Base-by-base conservation (phyloP, 2,113 vertebrate genomes). In the Thermophis baileyi region DNA sequence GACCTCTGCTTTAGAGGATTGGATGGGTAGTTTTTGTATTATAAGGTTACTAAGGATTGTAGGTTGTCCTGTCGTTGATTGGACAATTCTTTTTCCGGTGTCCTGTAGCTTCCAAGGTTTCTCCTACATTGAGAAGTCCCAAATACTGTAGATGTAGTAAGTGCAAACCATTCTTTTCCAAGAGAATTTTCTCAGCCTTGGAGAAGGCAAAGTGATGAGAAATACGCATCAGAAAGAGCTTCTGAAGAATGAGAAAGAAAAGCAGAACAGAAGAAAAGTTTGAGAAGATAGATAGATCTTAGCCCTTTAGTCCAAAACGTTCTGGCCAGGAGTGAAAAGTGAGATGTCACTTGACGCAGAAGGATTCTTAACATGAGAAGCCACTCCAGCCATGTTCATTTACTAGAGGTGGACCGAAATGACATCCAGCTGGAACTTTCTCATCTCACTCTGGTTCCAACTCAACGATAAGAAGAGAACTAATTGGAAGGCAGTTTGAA, bases 401-500 rank as follows among this genome's bases (percentile, higher is more conserved):
- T 49, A 40, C 51, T 22, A 14, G 25, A 69, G 91, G 92, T 93
- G 92, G 30, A 49, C 93, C 88, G 89, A 91, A 95, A 63, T 74
- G 93, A 93, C 46, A 44, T 94, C 4, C 49, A 2, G 35, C 49
- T 53, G 86, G 49, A 53, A 90, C 63, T 16, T 74, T 81, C 90
- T 87, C 94, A 40, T 92, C 92, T 57, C 54, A 24, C 85, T 91
- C 92, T 86, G 94, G 88, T 94, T 96, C 93, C 93, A 89, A 93
- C 60, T 96, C 54, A 0, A 24, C 94, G 91, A 94, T 95, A 93
- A 96, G 95, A 90, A 93, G 91, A 89, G 16, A 89, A 86, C 94
- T 96, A 90, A 95, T 96, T 93, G 91, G 85, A 91, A 91, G 25
- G 95, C 94, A 95, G 94, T 93, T 96, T 95, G 95, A 90, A 46